Percentiles rank a stretch among this genome's conserved stretches.
phyloP scores from a whole-genome alignment of 2,113 vertebrate species.

The Mustelus asterias region DNA sequence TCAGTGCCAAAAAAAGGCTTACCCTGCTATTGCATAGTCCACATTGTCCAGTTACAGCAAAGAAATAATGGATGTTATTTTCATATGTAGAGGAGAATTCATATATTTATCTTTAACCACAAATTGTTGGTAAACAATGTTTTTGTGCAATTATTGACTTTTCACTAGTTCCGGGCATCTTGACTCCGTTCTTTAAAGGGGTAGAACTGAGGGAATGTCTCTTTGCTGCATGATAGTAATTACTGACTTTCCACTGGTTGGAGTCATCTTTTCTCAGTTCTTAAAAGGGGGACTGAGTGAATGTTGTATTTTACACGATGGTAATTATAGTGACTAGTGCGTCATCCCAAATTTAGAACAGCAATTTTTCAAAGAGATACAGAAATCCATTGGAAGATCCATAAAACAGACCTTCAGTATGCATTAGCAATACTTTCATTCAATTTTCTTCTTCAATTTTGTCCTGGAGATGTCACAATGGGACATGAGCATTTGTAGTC shows the following conservation, averaged over 20 bases:
- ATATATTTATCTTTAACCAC: not conserved
- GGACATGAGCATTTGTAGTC: not conserved
- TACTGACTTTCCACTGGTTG: slow-evolving; percentile 3
- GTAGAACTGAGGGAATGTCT: not conserved
- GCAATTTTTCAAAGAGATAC: not conserved
- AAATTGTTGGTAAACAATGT: slow-evolving; percentile 14
- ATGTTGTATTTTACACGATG: not conserved
- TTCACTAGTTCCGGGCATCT: not conserved
- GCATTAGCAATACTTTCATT: not conserved
- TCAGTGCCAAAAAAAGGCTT: not conserved
- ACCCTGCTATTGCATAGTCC: not conserved
- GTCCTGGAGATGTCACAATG: not conserved
- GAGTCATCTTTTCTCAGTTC: not conserved
- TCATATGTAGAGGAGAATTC: not conserved
- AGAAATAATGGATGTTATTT: not conserved
- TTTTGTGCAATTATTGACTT: slow-evolving; percentile 23
- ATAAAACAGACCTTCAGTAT: not conserved
- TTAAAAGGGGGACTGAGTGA: not conserved
- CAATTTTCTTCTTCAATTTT: not conserved
- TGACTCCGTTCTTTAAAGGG: not conserved
- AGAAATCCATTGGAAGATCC: not conserved
- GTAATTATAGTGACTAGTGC: not conserved
- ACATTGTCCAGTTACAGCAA: not conserved
- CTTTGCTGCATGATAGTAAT: slow-evolving; percentile 11
- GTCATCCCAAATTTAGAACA: not conserved